Base-by-base conservation (phyloP, 2,113 vertebrate genomes). In the Atherinomorus stipes region DNA sequence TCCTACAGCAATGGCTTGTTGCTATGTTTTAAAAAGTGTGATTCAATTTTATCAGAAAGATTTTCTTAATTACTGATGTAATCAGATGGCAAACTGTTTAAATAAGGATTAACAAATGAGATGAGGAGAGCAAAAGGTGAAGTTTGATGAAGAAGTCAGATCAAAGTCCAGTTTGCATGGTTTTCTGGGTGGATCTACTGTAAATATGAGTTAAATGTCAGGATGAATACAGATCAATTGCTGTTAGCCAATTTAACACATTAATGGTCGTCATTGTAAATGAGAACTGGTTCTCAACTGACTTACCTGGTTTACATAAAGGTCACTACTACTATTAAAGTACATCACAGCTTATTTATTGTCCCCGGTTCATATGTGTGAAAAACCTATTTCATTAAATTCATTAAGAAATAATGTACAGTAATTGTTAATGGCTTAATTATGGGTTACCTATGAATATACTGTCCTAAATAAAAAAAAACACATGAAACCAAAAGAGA, bases 61-160 rank as follows among this genome's bases (percentile, higher is more conserved):
- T 69, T 75, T 90, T 90, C 91, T 91, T 89, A 87, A 90, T 87
- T 79, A 89, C 22, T 57, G 57, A 52, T 8, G 19, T 74, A 80
- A 89, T 90, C 78, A 86, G 78, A 90, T 86, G 70, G 68, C 69
- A 40, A 70, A 78, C 61, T 70, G 79, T 85, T 81, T 81, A 56
- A 42, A 56, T 72, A 4, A 26, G 68, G 57, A 42, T 83, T 25
- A 31, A 62, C 21, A 52, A 74, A 74, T 26, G 56, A 59, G 37
- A 49, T 7, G 1, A 6, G 11, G 54, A 70, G 37, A 22, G 56
- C 31, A 58, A 42, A 26, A 47, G 7, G 28, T 31, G 3, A 31
- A 56, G 10, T 10, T 11, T 9, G 23, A 28, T 6, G 61, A 38
- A 47, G n/a, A 31, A 2, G 2, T 56, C 11, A 31, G 18, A 31